phyloP scores from a whole-genome alignment of 2,888 invertebrate species.

The Noctua pronuba region DNA sequence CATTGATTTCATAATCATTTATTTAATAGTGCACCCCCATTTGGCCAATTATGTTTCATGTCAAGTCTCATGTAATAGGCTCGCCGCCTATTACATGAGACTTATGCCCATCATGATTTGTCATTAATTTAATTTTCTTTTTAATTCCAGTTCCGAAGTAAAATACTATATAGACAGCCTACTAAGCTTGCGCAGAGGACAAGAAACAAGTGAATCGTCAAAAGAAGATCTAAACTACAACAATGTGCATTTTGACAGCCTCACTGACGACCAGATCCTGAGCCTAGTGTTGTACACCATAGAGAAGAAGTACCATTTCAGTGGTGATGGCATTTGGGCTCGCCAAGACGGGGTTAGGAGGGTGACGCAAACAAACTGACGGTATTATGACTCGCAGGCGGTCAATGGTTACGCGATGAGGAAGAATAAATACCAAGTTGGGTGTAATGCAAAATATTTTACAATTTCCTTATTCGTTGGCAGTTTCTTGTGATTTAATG shows the following conservation, averaged over 20 bases:
- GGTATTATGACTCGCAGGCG: neutral
- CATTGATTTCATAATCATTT: neutral
- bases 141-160: slow-evolving; percentile 77
- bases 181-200: slow-evolving; percentile 64
- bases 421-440: neutral
- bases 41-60: too few relatives aligned
- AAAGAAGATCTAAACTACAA: slow-evolving; percentile 74
- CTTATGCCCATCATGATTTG: too few relatives aligned
- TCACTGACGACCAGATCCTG: slow-evolving; percentile 89
- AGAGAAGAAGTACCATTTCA: slow-evolving; percentile 93
- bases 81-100: too few relatives aligned
- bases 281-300: slow-evolving; percentile 93
- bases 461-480: neutral
- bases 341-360: slow-evolving; percentile 73
- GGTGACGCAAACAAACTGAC: slow-evolving; percentile 62
- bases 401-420: neutral
- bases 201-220: slow-evolving; percentile 29
- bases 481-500: neutral
- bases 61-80: too few relatives aligned
- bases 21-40: too few relatives aligned
- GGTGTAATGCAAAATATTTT: neutral
- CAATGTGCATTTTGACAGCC: slow-evolving; percentile 69
- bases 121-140: slow-evolving; percentile 23
- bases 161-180: slow-evolving; percentile 75
- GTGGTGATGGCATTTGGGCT: slow-evolving; percentile 93